A percentile compares a stretch with the other conserved stretches of the same genome.
Conservation (phyloP, 2,888 invertebrate genomes). For the Lepidocyrtoides sp. region DNA sequence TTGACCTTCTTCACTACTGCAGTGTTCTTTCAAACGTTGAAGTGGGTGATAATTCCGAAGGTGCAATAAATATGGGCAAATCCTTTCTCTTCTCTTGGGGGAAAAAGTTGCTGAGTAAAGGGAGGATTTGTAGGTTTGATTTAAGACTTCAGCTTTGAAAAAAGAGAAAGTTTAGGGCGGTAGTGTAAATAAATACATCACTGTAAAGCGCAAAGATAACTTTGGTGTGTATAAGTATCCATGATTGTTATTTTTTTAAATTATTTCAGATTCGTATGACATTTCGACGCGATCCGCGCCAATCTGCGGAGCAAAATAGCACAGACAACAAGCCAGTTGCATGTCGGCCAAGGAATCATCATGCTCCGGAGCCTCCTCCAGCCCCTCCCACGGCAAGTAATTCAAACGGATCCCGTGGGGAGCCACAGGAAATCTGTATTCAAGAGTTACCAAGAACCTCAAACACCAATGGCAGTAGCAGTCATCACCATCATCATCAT, state of each 20-base stretch:
- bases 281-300: conserved; percentile 83
- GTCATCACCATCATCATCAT: conserved; percentile 67
- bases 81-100: not conserved
- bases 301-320: conserved; percentile 80
- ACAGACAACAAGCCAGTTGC: conserved; percentile 78
- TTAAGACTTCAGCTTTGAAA: too few relatives aligned
- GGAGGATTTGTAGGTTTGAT: not conserved
- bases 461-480: not conserved
- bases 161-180: not conserved
- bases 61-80: not conserved
- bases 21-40: not conserved
- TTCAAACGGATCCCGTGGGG: conserved; percentile 56
- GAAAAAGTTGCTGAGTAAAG: conserved; percentile 15
- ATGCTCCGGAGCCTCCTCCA: conserved; percentile 83
- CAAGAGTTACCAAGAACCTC: conserved; percentile 59
- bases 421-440: conserved; percentile 60
- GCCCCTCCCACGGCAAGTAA: conserved; percentile 50
- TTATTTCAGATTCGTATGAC: conserved; percentile 84
- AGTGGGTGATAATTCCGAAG: not conserved
- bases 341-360: conserved; percentile 82
- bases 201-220: too few relatives aligned
- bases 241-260: conserved; percentile 23
- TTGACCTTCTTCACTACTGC: conserved; percentile 1
- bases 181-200: not conserved
- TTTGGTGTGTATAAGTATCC: too few relatives aligned